Base-by-base conservation (phyloP, 1,140 invertebrate genomes). In the Nomia melanderi region DNA sequence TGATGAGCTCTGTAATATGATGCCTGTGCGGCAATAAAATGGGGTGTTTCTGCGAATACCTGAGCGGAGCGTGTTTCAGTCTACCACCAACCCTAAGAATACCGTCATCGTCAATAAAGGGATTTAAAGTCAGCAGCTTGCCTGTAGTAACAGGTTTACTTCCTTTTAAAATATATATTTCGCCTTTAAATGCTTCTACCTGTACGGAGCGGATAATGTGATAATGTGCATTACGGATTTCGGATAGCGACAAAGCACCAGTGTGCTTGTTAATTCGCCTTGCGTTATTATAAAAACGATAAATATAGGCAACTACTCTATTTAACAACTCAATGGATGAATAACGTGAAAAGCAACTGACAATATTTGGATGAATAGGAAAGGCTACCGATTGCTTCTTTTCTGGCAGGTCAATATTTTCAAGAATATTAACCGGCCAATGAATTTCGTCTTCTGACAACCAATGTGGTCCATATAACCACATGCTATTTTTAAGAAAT, bases 61-160 rank as follows among this genome's bases (percentile, higher is more conserved):
- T 50, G 2, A 73, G 4, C 17, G 23, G 9, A 0, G 57, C 29
- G 36, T 63, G 20, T 8, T n/a, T 41, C 0, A 73, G 31, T 25
- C 70, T 50, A 20, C 70, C 70, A 12, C 70, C 47, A 2, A 62
- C 66, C 0, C 66, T 12, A 5, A 57, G 53, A 1, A 69, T 36
- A 5, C 36, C 36, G 17, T 56, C 5, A 27, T 23, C 20, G 27
- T 73, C 59, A 20, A 73, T 4, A 54, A 73, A 63, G 1, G 59
- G 47, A 29, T 11, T 60, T 31, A 73, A 53, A 33, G n/a, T 56
- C 17, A 3, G 11, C 17, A 65, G 25, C 2, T 6, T 41, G 27
- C 44, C 25, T 25, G 9, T 20, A 5, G 4, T 53, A 25, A 11
- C 2, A 9, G 27, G 0, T 1, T 4, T 1, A 6, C 14, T 17